Evolutionary conservation across 2,888 invertebrate species (phyloP), one percentile per base, ranked within the genome.

Genomic region (Thumatha senex): DNA sequence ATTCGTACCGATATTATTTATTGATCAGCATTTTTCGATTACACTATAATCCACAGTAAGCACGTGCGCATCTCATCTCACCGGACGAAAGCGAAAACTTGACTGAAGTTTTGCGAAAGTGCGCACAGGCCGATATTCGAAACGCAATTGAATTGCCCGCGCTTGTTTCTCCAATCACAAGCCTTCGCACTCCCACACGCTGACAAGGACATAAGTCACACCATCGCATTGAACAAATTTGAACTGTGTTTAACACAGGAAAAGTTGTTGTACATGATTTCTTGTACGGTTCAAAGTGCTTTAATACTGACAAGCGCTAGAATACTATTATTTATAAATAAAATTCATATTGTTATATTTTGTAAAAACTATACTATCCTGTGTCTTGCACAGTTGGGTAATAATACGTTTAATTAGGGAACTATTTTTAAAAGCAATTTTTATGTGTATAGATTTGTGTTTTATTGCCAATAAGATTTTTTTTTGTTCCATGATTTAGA

Each of bases 71-170:
- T 80, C 78, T 80, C 85, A 83, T 83, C 81, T 78, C 77, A 62
- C 58, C 72, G 68, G 77, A 82, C 74, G 86, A 89, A 87, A 89
- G 86, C 80, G 86, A 88, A 87, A 86, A 79, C 78, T 78, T 76
- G 74, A 76, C 73, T 72, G 70, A 71, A 78, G 76, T 76, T 79
- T 76, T 77, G 84, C 79, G 89, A 89, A 85, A 88, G 87, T 90
- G 89, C 84, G 85, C 82, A 58, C 78, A 80, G 81, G 81, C 71
- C 75, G 82, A 72, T 71, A 64, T 73, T 78, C 64, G 72, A 68
- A 63, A 68, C 61, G 72, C 82, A 81, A 86, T 91, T 88, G 89
- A 91, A 89, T 83, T 67, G 80, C 84, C 77, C 89, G 86, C 87
- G 82, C 69, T 67, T 46, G 49, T 61, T 66, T 51, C 38, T 54